Conservation (phyloP, 2,797 vertebrate species). For the Scomberomorus guttatus region DNA sequence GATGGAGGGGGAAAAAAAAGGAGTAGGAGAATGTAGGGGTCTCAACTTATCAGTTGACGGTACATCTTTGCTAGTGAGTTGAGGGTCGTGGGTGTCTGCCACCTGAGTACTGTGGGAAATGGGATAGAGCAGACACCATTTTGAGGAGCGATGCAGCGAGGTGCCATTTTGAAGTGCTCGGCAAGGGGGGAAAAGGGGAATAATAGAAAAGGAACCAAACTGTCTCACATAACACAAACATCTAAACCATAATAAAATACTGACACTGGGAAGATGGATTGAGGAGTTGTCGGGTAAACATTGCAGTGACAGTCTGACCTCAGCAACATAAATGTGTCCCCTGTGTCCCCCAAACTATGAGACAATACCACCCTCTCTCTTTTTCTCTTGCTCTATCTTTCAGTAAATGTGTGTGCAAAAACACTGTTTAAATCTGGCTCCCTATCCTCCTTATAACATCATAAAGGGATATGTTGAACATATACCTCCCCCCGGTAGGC, state of each 20-base stretch:
- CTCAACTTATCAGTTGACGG: constrained; percentile 22
- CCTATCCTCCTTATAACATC: too few relatives aligned
- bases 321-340: background rate
- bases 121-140: constrained; percentile 50
- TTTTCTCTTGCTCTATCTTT: too few relatives aligned
- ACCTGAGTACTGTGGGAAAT: background rate
- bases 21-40: constrained; percentile 35
- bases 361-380: too few relatives aligned
- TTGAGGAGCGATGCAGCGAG: constrained; percentile 23
- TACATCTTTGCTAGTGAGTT: background rate
- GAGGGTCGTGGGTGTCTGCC: background rate
- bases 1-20: constrained; percentile 3
- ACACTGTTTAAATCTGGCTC: too few relatives aligned
- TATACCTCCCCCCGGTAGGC: too few relatives aligned
- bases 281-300: background rate
- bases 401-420: too few relatives aligned
- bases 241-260: background rate
- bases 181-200: background rate
- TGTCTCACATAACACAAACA: background rate
- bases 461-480: too few relatives aligned
- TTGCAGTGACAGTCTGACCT: background rate
- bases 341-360: too few relatives aligned
- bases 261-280: background rate
- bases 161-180: constrained; percentile 51
- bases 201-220: background rate